A percentile compares a stretch with the other conserved stretches of the same genome.
These are phyloP conservation scores for Epinephelus cyanopodus DNA, from an alignment of 2,113 vertebrate genomes.

Conservation along the genomic window DNA sequence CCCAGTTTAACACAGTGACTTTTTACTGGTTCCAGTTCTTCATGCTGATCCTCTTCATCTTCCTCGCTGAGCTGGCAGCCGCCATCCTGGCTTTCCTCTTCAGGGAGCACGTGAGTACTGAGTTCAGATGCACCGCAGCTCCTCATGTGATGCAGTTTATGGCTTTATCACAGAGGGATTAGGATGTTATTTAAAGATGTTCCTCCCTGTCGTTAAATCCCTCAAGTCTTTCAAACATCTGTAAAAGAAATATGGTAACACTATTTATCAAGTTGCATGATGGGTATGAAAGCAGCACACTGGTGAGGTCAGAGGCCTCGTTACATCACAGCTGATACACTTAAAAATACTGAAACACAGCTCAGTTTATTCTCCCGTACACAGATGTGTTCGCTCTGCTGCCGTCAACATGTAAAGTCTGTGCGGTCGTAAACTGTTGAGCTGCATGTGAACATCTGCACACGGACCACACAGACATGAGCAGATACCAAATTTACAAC, in stretches of 20 bases:
- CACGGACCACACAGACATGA: too few species aligned
- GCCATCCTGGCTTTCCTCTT: conserved; percentile 95
- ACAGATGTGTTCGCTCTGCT: background rate
- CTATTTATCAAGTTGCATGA: background rate
- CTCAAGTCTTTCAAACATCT: background rate
- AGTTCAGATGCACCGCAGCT: background rate
- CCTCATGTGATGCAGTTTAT: background rate
- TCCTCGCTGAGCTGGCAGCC: conserved; percentile 93
- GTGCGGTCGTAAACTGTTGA: background rate
- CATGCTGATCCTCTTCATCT: conserved; percentile 95
- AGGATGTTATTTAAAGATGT: too few species aligned
- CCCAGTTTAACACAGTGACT: background rate
- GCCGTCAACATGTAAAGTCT: background rate
- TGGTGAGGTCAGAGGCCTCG: too few species aligned
- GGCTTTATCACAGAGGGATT: too few species aligned
- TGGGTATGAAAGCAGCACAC: background rate
- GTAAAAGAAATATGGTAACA: background rate
- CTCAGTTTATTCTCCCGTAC: background rate
- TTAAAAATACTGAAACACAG: background rate
- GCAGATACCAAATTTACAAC: too few species aligned
- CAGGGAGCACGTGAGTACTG: conserved; percentile 90
- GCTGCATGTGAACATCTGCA: background rate
- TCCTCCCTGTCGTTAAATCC: background rate
- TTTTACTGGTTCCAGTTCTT: conserved; percentile 88
- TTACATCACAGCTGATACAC: too few species aligned